Evolutionary conservation across 1,140 invertebrate species (phyloP).

Genomic region (Diorhabda carinulata): DNA sequence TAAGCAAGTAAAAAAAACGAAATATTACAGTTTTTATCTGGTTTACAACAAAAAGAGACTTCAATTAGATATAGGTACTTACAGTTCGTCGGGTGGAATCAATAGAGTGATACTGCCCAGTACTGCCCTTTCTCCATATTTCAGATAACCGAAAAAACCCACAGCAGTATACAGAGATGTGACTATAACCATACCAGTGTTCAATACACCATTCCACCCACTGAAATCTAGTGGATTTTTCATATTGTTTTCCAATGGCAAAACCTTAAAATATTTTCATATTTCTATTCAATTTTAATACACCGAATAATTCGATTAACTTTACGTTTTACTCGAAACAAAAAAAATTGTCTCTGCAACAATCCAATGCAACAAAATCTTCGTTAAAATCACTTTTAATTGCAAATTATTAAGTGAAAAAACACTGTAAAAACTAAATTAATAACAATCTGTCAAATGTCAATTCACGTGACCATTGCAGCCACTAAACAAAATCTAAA

Average conservation of each 20-base stretch:
- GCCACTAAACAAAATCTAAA: too few relatives aligned
- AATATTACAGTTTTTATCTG: too few relatives aligned
- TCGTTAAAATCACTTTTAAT: not conserved
- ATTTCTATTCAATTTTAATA: too few relatives aligned
- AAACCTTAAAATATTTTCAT: constrained; percentile 51
- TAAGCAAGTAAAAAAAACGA: too few relatives aligned
- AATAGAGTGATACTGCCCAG: constrained; percentile 80
- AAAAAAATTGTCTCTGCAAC: not conserved
- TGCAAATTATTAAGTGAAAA: too few relatives aligned
- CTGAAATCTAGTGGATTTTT: constrained; percentile 76
- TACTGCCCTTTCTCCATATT: constrained; percentile 73
- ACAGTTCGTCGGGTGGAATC: constrained; percentile 68
- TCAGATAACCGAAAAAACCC: constrained; percentile 88
- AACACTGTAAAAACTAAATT: too few relatives aligned
- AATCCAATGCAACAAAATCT: not conserved
- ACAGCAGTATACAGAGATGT: constrained; percentile 76
- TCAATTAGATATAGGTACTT: constrained; percentile 47
- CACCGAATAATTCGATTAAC: too few relatives aligned
- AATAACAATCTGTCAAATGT: too few relatives aligned
- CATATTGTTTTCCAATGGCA: constrained; percentile 90
- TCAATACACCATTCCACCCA: constrained; percentile 79
- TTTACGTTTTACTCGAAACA: too few relatives aligned
- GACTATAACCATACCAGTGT: constrained; percentile 84
- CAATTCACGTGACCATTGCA: too few relatives aligned
- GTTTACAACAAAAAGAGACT: too few relatives aligned